These are phyloP conservation scores for Xyrichtys novacula DNA, from an alignment of 2,797 vertebrate species.

Conservation along the genomic window DNA sequence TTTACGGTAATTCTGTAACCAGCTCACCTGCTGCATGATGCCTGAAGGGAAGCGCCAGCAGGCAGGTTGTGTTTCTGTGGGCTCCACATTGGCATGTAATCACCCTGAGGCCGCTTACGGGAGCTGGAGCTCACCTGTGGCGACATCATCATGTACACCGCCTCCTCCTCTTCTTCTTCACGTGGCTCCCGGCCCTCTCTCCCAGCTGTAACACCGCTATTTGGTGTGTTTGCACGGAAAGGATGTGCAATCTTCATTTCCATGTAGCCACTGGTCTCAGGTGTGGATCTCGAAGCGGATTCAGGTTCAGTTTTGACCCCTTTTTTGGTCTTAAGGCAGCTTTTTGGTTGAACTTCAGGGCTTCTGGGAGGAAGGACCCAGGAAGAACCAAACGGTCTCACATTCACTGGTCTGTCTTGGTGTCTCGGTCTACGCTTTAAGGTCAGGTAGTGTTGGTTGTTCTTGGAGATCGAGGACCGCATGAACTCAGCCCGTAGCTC, in stretches of 20 bases:
- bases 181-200: slow-evolving; percentile 8
- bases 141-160: slow-evolving; percentile 81
- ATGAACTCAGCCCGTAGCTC: slow-evolving; percentile 67
- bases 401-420: slow-evolving; percentile 44
- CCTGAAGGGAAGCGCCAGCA: slow-evolving; percentile 23
- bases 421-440: slow-evolving; percentile 64
- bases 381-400: not conserved
- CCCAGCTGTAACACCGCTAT: not conserved
- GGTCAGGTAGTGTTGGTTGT: slow-evolving; percentile 23
- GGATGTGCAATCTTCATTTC: slow-evolving; percentile 44
- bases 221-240: too few species aligned
- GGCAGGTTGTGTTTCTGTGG: slow-evolving; percentile 49
- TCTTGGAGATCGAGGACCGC: slow-evolving; percentile 54
- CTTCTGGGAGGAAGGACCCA: slow-evolving; percentile 3
- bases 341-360: slow-evolving; percentile 9
- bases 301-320: not conserved
- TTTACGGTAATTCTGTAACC: not conserved
- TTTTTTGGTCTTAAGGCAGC: not conserved
- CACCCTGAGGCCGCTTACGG: slow-evolving; percentile 47
- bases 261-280: slow-evolving; percentile 34
- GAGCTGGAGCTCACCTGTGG: slow-evolving; percentile 48
- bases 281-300: accelerated
- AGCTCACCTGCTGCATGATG: slow-evolving; percentile 58
- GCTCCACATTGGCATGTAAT: slow-evolving; percentile 70
- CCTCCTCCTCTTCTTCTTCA: slow-evolving; percentile 20